A percentile compares a stretch with the other conserved stretches of the same genome.
phyloP scores from a whole-genome alignment of 2,888 invertebrate genomes.

The Drosophila subquinaria region DNA sequence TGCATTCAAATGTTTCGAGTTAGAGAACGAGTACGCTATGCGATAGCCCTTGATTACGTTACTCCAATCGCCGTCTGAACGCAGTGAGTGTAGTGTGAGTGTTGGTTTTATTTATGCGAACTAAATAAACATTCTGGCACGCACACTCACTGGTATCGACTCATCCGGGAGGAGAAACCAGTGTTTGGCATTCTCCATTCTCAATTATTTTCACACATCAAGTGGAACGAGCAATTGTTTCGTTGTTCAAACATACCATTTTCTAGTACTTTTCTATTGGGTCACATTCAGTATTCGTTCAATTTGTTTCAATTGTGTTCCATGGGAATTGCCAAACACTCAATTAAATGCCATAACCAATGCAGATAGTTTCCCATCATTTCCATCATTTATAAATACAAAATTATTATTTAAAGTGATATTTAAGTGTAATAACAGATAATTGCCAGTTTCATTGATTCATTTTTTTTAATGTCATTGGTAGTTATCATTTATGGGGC shows the following conservation, averaged over 20 bases:
- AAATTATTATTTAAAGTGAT: constrained; percentile 13
- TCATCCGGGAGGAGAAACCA: background rate
- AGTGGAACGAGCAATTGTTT: constrained; percentile 18
- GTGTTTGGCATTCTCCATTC: constrained; percentile 19
- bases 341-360: constrained; percentile 14
- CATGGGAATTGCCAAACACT: constrained; percentile 1
- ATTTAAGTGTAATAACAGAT: constrained; percentile 9
- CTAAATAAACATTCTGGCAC: constrained; percentile 62
- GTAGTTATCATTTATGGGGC: background rate
- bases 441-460: background rate
- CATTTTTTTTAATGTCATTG: background rate
- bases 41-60: constrained; percentile 71
- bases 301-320: background rate
- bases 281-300: constrained; percentile 4
- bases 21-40: constrained; percentile 38
- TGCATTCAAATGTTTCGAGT: constrained; percentile 33
- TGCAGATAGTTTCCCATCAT: background rate
- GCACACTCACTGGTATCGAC: constrained; percentile 34
- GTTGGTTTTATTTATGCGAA: constrained; percentile 70
- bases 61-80: constrained; percentile 14
- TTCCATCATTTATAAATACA: constrained; percentile 2
- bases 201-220: constrained; percentile 42
- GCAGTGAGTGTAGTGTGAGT: constrained; percentile 36
- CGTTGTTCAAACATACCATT: constrained; percentile 28
- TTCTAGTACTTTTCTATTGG: constrained; percentile 11